phyloP scores from a whole-genome alignment of 2,797 vertebrate species.

The Coendou prehensilis region DNA sequence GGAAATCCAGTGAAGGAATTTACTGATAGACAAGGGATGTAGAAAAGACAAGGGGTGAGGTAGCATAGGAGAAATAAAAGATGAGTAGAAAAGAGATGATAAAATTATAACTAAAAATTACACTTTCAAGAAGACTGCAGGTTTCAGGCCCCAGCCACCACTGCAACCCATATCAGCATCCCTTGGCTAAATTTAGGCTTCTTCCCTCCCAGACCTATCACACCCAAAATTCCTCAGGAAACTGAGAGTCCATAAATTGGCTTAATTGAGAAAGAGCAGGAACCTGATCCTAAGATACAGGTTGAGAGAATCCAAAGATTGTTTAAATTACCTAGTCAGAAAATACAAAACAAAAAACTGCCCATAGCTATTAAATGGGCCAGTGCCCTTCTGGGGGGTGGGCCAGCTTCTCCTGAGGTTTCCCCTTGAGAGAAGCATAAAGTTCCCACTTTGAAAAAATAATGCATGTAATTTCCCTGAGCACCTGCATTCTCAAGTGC shows the following conservation, averaged over 20 bases:
- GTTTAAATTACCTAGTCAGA: not conserved
- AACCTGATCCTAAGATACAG: not conserved
- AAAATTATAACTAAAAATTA: not conserved
- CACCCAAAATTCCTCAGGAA: not conserved
- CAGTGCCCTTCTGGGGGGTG: not conserved
- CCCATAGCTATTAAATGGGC: not conserved
- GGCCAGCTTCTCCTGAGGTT: not conserved
- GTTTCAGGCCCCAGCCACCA: not conserved
- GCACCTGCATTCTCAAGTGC: not conserved
- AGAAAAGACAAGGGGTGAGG: not conserved
- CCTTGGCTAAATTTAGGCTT: not conserved
- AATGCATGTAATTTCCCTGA: not conserved
- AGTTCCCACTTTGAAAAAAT: not conserved
- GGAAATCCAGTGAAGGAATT: not conserved
- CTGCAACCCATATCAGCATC: not conserved
- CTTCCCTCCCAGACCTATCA: not conserved
- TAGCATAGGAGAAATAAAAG: not conserved
- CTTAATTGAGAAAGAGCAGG: not conserved
- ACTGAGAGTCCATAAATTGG: not conserved
- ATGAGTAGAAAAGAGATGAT: not conserved
- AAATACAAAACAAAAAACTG: not conserved
- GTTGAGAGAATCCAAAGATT: not conserved
- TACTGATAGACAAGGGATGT: not conserved
- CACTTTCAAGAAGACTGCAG: not conserved
- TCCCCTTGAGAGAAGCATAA: not conserved